Evolutionary conservation across 2,113 vertebrate genomes (phyloP), one percentile per base, ranked within the genome.

Genomic region (Oryzias celebensis): DNA sequence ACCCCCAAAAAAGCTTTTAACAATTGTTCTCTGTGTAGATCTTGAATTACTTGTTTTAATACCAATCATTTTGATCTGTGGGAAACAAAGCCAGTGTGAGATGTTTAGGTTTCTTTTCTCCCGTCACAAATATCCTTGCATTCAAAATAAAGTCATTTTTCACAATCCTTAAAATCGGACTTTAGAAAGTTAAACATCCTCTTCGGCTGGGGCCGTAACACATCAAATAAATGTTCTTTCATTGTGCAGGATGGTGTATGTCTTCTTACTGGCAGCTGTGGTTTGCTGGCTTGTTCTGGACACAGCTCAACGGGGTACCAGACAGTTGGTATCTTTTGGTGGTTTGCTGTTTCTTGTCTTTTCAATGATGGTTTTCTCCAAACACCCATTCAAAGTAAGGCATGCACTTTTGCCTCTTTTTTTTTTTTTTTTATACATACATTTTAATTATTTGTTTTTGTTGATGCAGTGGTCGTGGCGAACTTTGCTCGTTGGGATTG

Each of bases 291-390:
- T 96, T 24, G 63, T 77, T 50, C 83, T 96, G 28, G 94, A 96
- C 82, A 94, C 93, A 0, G 90, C 82, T 56, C 92, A 86, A 63
- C 62, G 14, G 55, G 94, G 94, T 50, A 81, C 53, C 16, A 90
- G 14, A 52, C 91, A 94, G 7, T 71, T 97, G 14, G 87, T 96
- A 52, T 95, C 95, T 15, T 94, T 95, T 55, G 89, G 75, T n/a
- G 94, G 95, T 0, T 87, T 97, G 73, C 17, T 93, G 14, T 58
- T 93, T 57, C 91, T 92, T 26, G 26, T 94, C 66, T 18, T 92
- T 48, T 51, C 94, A 75, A 83, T 92, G 78, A 52, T 94, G 76
- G 52, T 95, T 4, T 96, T 95, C 87, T 97, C 95, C 52, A 96
- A 94, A 75, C 79, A 95, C 46, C 94, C 93, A 73, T 79, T 90